Evolutionary conservation across 2,797 vertebrate species (phyloP), one percentile per base, ranked within the genome.

Genomic region (Microctenopoma stevenorrisi): DNA sequence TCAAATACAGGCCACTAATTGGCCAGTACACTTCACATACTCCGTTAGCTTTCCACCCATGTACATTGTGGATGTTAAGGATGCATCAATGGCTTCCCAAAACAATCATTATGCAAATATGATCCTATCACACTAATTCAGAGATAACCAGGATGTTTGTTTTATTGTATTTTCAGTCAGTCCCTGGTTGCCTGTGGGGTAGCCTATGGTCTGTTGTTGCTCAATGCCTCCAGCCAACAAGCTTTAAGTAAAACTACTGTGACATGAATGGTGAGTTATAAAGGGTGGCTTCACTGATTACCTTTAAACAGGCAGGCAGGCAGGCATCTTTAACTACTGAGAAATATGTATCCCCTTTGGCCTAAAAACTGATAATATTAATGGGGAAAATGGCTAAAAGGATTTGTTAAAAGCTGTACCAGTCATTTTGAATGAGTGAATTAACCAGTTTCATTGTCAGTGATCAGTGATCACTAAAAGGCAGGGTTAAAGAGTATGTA

Each of bases 231-330:
- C 86, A 89, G 89, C 76, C 25, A 68, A 80, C 75, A 89, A 91
- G 91, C 90, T 92, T 91, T 87, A 88, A 83, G 62, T 79, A 85
- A 76, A 88, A 88, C 85, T 90, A 90, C 91, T 93, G 91, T 93
- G 89, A 91, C 47, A 61, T 74, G 47, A 79, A 54, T 54, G 48
- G 76, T 33, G 3, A 51, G 64, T 40, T 73, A 26, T 48, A 64
- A 62, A 69, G 8, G 52, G 73, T 78, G 73, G 85, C 72, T 80
- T 81, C 65, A 75, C 38, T 71, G 52, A 76, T 65, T 12, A 67
- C 75, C 50, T 65, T 56, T 43, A 73, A 33, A 68, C 52, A 54
- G 65, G 55, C 62, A 56, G 56, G 55, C 62, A 56, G 56, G 65
- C 73, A 63, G 72, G 80, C 60, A 18, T 74, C 54, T 79, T 81